Evolutionary conservation across 2,797 vertebrate species (phyloP).

Genomic region (Cynopterus sphinx): DNA sequence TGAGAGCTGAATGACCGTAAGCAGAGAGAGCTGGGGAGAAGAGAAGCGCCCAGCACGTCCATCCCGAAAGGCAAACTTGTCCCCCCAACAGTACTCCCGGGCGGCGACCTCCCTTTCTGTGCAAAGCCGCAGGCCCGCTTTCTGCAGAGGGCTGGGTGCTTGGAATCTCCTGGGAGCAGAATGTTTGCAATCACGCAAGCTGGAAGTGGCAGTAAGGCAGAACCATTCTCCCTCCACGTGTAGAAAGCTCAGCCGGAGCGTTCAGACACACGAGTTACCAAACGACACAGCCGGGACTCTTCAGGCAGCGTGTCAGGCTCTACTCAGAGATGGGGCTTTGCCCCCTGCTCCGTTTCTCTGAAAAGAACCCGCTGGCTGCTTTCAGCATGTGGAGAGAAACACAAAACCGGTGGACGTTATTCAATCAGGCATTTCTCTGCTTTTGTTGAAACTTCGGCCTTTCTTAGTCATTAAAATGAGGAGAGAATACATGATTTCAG

Average conservation of each 20-base stretch:
- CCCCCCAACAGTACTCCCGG: not conserved
- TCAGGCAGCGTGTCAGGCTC: conserved; percentile 25
- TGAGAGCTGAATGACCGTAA: rapidly evolving
- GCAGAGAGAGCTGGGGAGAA: rapidly evolving
- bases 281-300: conserved; percentile 60
- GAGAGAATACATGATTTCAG: not conserved
- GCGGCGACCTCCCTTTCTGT: not conserved
- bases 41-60: not conserved
- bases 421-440: not conserved
- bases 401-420: not conserved
- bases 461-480: not conserved
- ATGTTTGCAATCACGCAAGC: conserved; percentile 50
- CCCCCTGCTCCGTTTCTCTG: conserved; percentile 52
- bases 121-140: not conserved
- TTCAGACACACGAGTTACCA: conserved; percentile 55
- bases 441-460: not conserved
- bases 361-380: not conserved
- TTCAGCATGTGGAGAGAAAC: not conserved
- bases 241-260: conserved; percentile 66
- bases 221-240: conserved; percentile 26
- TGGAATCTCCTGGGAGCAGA: conserved; percentile 63
- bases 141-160: conserved; percentile 37
- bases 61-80: not conserved
- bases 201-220: conserved; percentile 52
- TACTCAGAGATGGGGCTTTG: conserved; percentile 8